Evolutionary conservation across 1,140 invertebrate species (phyloP), one percentile per base, ranked within the genome.

Genomic region (Zaprionus ghesquierei): DNA sequence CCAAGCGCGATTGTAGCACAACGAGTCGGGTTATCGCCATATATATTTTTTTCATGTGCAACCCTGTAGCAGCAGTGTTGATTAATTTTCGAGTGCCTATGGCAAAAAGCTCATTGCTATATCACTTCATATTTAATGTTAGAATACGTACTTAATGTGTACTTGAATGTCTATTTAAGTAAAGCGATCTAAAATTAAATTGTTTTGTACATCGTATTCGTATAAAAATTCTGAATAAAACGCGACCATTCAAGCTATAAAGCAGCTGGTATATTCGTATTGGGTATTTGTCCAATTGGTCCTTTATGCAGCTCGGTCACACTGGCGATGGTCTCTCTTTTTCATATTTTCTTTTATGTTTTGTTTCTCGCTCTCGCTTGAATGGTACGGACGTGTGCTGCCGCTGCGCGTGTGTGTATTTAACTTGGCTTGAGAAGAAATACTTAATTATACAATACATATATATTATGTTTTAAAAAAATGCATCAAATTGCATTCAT

Each of bases 361-460:
- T 72, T 72, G 69, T 72, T 72, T 72, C 69, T 72, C 63, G 69
- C 69, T 72, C 69, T 73, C 65, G 59, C 64, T 77, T 62, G 63
- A 77, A 79, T 54, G 60, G 68, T 72, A 80, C 68, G 73, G 79
- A 77, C 79, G 79, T 69, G 73, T 78, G 62, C 66, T 71, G 62
- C 56, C 74, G 76, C 44, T 59, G 61, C 56, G 79, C 58, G 69
- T 81, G 79, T 81, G 69, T 73, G 75, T 81, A 69, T 75, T 73
- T 71, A 65, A 62, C 60, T 77, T 70, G 63, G 25, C 49, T 81
- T 65, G 60, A 58, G 33, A 69, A 76, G 50, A 81, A 77, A 73
- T 82, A 79, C 54, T 72, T 76, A 73, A 76, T 87, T 87, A 81
- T 86, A 82, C 75, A 87, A 81, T 79, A 64, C 33, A 75, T 29